Evolutionary conservation across 2,113 vertebrate species (phyloP).

Genomic region (Corydoras sp.): DNA sequence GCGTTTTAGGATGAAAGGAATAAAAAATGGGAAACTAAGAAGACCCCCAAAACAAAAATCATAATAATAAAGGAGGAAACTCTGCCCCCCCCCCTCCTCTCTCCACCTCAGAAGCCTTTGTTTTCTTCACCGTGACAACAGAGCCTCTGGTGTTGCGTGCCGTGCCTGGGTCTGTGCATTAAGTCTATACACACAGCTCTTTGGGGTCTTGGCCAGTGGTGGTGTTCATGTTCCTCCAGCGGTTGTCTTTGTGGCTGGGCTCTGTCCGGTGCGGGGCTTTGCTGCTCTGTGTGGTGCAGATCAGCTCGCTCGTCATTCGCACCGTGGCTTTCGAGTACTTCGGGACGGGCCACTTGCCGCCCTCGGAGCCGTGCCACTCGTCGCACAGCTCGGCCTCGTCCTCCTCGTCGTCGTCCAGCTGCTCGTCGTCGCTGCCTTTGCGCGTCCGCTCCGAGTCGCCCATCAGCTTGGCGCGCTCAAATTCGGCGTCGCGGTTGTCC

Average conservation of each 20-base stretch:
- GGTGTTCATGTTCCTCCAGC: constrained; percentile 75
- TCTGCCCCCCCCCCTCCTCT: constrained; percentile 28
- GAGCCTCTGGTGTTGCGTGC: too few relatives aligned
- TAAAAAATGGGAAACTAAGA: constrained; percentile 55
- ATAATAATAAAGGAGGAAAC: too few relatives aligned
- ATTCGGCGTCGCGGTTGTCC: constrained; percentile 79
- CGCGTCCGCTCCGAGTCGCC: constrained; percentile 75
- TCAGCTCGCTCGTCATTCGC: constrained; percentile 69
- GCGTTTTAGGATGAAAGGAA: constrained; percentile 59
- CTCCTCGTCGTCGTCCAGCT: constrained; percentile 68
- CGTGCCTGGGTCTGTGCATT: constrained; percentile 8
- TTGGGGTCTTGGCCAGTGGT: constrained; percentile 66
- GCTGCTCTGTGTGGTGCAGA: constrained; percentile 70
- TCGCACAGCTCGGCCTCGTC: constrained; percentile 57
- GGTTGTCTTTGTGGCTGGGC: constrained; percentile 88
- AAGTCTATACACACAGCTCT: constrained; percentile 67
- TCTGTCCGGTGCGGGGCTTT: constrained; percentile 78
- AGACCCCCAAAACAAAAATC: too few relatives aligned
- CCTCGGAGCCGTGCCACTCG: constrained; percentile 60
- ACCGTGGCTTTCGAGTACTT: constrained; percentile 75
- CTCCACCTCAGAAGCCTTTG: too few relatives aligned
- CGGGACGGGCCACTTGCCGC: constrained; percentile 76
- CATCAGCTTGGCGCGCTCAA: constrained; percentile 89
- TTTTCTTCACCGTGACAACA: too few relatives aligned
- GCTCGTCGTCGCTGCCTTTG: constrained; percentile 67